Percentiles rank a stretch among this genome's conserved stretches.
Evolutionary conservation across 2,888 invertebrate genomes (phyloP).

Genomic region (Caenorhabditis auriculariae): DNA sequence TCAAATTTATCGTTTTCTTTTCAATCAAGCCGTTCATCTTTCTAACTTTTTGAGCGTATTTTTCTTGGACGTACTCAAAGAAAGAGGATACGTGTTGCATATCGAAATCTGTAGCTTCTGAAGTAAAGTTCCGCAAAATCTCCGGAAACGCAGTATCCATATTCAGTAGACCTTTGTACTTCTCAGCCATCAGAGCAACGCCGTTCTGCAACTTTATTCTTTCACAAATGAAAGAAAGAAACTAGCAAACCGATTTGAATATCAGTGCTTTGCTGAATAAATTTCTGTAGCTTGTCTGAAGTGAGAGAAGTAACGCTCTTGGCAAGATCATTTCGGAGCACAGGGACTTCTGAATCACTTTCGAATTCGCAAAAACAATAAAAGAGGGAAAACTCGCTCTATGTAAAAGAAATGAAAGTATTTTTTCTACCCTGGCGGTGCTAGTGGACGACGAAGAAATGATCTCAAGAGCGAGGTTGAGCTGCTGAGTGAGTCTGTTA

Average conservation of each 20-base stretch:
- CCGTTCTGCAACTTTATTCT: no score
- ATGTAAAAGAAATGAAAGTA: no score
- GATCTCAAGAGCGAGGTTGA: conserved; percentile 9
- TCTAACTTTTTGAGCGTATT: background rate
- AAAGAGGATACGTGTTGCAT: conserved; percentile 5
- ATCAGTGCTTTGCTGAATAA: conserved; percentile 14
- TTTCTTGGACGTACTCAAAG: conserved; percentile 4
- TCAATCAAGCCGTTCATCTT: conserved; percentile 6
- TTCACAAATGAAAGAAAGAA: background rate
- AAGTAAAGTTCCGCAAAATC: conserved; percentile 8
- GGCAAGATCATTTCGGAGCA: conserved; percentile 4
- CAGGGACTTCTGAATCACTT: no score
- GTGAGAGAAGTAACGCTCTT: conserved; percentile 15
- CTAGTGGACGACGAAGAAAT: no score
- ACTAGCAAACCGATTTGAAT: background rate
- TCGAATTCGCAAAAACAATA: no score
- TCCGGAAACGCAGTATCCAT: conserved; percentile 6
- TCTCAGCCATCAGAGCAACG: no score
- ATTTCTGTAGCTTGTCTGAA: conserved; percentile 15
- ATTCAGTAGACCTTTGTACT: conserved; percentile 12
- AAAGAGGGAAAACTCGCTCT: no score
- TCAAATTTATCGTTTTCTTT: background rate
- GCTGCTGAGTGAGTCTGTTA: conserved; percentile 14
- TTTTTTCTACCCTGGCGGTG: no score
- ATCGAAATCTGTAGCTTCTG: conserved; percentile 5